Base-by-base conservation (phyloP, 2,888 invertebrate genomes). In the Caenorhabditis panamensis region DNA sequence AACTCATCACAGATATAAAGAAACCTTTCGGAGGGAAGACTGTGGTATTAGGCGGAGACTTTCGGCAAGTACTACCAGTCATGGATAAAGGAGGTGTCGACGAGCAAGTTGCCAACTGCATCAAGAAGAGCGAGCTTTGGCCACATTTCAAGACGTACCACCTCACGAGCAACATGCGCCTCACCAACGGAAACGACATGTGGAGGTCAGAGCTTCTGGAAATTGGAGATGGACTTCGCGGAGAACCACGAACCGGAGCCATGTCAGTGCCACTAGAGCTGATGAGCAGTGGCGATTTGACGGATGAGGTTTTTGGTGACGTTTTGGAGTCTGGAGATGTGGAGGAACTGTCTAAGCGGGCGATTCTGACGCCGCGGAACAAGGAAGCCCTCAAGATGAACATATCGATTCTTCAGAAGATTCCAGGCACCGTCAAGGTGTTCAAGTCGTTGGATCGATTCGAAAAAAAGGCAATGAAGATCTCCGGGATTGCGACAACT, bases 11-110 rank as follows among this genome's bases (percentile, higher is more conserved):
- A 13, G 54, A 67, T 8, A 79, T 56, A 16, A 49, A 66, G 2
- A 1, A 36, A 1, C 82, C 79, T 0, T 82, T 82, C 37, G 82
- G 82, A 26, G 79, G 79, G 5, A 75, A 79, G 47, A 47, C 41
- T 3, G 9, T 82, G 0, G 18, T 82, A 0, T 36, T 80, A 0
- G 82, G 82, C 13, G 82, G 82, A 58, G 82, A 82, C 36, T 80
- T 77, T 22, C 37, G 77, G 0, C 79, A 83, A 53, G 77, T 80
- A 9, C 59, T 82, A 2, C 82, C 82, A 16, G 69, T 82, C 1
- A 41, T 75, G 20, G 44, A 66, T 36, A 64, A 63, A 58, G 64
- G 61, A 6, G 1, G 18, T 0, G 16, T 66, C 4, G 1, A 4
- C 2, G 79, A 82, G 16, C 51, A 47, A 18, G 56, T 77, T 1